A percentile compares a stretch with the other conserved stretches of the same genome.
These are phyloP conservation scores for Biston stratarius DNA, from an alignment of 2,888 invertebrate species.

Conservation along the genomic window DNA sequence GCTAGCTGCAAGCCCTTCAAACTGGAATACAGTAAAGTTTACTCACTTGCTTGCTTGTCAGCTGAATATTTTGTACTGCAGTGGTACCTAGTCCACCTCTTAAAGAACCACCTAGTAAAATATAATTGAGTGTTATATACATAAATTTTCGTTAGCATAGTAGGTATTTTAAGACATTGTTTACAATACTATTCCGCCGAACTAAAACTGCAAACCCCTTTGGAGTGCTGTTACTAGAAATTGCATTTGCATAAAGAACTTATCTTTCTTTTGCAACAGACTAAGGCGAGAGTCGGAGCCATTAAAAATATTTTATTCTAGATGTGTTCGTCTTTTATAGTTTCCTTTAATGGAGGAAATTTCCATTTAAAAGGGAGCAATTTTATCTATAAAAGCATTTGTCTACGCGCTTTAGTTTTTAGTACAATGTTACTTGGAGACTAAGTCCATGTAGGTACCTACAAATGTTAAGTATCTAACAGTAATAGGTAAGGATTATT, in stretches of 20 bases:
- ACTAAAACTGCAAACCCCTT: constrained; percentile 44
- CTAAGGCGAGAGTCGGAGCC: constrained; percentile 48
- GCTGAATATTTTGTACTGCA: too few relatives aligned
- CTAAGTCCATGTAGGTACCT: neutral
- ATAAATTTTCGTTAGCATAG: neutral
- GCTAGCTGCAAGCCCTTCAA: too few relatives aligned
- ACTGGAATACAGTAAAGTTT: too few relatives aligned
- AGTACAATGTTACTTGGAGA: neutral
- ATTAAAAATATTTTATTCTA: constrained; percentile 51
- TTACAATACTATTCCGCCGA: constrained; percentile 17
- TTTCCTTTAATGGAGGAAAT: constrained; percentile 25
- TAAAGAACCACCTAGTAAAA: too few relatives aligned
- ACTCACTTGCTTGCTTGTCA: too few relatives aligned
- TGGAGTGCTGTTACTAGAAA: constrained; percentile 73
- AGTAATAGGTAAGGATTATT: too few relatives aligned
- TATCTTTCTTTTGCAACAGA: constrained; percentile 45
- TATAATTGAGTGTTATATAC: too few relatives aligned
- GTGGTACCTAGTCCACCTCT: too few relatives aligned
- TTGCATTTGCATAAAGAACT: constrained; percentile 80
- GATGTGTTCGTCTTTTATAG: constrained; percentile 34
- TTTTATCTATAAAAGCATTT: constrained; percentile 10
- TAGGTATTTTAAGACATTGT: neutral
- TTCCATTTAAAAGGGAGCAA: constrained; percentile 26
- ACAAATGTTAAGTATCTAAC: too few relatives aligned
- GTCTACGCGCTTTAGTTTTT: constrained; percentile 13